Base-by-base conservation (phyloP, 2,888 invertebrate genomes). In the Diadegma fenestrale region DNA sequence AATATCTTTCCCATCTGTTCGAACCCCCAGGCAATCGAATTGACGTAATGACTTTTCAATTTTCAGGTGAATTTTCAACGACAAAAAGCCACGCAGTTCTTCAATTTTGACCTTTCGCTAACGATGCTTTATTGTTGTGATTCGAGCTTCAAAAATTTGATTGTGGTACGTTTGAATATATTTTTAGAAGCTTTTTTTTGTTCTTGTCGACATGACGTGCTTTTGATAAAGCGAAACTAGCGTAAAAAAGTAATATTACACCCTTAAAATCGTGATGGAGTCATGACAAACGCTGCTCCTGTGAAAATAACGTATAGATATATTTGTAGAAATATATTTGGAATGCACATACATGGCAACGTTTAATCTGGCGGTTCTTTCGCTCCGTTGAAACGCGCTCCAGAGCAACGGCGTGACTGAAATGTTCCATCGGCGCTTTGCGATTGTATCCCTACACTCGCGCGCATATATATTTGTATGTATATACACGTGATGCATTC, bases 291-390 rank as follows among this genome's bases (percentile, higher is more conserved):
- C 83, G 63, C 54, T 43, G 79, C 45, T 22, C 63, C 45, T 22
- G 68, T 33, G 48, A 54, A 66, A 68, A n/a, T n/a, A 68, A 54
- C 30, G 19, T 26, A n/a, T 17, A 63, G 26, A 51, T 48, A 48
- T 51, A 58, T 58, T 14, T 12, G n/a, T 48, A 48, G n/a, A 48
- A 48, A 48, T 17, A 48, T 48, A 48, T 48, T 48, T 17, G 58
- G 10, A 45, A 14, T 6, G 37, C 51, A 63, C 64, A 79, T 82
- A 80, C 77, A 77, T 80, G 80, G 84, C 66, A 81, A 86, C 84
- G 85, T 87, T 87, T 87, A 87, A 87, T 87, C 86, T 80, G 79
- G 71, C 58, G 84, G 83, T 86, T 86, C 86, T 86, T 80, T 84
- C 81, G 81, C 83, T 83, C 68, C 76, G 79, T 79, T 85, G 80